phyloP scores from a whole-genome alignment of 2,888 invertebrate species.

The Coleophora flavipennella region DNA sequence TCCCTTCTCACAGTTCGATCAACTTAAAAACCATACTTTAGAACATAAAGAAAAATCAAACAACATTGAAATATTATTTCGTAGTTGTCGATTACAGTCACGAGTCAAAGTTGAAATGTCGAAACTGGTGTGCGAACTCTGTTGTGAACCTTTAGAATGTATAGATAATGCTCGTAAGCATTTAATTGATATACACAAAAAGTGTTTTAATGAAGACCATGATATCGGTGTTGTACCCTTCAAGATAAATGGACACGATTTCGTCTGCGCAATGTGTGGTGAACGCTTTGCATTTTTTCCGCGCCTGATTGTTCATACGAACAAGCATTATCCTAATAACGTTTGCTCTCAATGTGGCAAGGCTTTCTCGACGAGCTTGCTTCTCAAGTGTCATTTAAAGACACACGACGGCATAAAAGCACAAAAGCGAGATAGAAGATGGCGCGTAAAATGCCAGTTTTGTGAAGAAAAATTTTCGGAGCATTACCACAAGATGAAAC shows the following conservation, averaged over 20 bases:
- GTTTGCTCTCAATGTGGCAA: slow-evolving; percentile 49
- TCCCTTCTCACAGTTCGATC: slow-evolving; percentile 42
- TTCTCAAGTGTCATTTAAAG: too few species aligned
- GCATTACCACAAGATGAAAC: neutral
- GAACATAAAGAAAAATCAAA: slow-evolving; percentile 22
- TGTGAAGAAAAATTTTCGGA: too few species aligned
- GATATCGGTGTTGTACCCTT: too few species aligned
- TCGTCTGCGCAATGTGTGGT: too few species aligned
- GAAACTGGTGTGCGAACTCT: neutral
- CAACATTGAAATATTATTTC: neutral
- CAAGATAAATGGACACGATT: too few species aligned
- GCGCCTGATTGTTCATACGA: slow-evolving; percentile 46
- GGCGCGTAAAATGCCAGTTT: too few species aligned
- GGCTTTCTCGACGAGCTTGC: too few species aligned
- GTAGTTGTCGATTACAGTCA: neutral
- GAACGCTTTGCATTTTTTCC: too few species aligned
- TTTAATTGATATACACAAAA: neutral
- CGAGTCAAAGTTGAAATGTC: neutral
- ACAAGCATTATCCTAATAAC: slow-evolving; percentile 50
- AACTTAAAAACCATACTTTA: slow-evolving; percentile 33
- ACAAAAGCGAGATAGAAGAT: too few species aligned
- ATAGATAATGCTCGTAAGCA: neutral
- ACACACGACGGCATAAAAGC: too few species aligned
- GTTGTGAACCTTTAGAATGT: neutral
- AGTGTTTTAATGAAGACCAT: neutral